Evolutionary conservation across 2,797 vertebrate genomes (phyloP).

Genomic region (Bradypus variegatus): DNA sequence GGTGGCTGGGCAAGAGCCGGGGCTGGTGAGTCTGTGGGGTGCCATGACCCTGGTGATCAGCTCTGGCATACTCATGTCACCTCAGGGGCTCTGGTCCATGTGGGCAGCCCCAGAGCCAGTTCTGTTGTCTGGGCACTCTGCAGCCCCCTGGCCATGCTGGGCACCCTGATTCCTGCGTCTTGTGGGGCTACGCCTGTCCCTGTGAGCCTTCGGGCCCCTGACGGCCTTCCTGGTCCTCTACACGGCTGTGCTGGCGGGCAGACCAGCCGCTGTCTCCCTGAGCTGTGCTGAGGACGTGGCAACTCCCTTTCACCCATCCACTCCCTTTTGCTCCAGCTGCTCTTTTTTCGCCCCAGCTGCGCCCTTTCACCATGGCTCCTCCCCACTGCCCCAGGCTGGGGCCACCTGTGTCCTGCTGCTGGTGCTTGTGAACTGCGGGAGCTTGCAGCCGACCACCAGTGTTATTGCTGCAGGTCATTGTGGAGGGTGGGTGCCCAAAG

Average conservation of each 20-base stretch:
- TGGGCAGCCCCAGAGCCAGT: conserved; percentile 85
- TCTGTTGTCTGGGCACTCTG: conserved; percentile 83
- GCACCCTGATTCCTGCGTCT: conserved; percentile 84
- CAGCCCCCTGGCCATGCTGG: conserved; percentile 86
- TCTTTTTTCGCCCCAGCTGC: conserved; percentile 58
- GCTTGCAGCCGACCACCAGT: conserved; percentile 76
- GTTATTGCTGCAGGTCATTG: conserved; percentile 77
- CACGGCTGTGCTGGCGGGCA: conserved; percentile 80
- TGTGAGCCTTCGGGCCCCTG: conserved; percentile 79
- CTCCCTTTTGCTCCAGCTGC: too few species aligned
- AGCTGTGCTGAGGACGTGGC: conserved; percentile 80
- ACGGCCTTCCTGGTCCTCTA: conserved; percentile 83
- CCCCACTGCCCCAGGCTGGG: conserved; percentile 71
- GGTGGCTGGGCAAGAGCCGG: conserved; percentile 41
- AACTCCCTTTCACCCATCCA: too few species aligned
- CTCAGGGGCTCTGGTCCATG: conserved; percentile 77
- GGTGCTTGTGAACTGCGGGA: conserved; percentile 81
- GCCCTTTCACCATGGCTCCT: conserved; percentile 81
- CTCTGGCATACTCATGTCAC: conserved; percentile 90
- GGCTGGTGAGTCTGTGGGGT: conserved; percentile 79
- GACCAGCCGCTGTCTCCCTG: conserved; percentile 80
- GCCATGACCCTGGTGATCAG: conserved; percentile 83
- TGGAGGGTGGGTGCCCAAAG: conserved; percentile 72
- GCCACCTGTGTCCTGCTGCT: conserved; percentile 75
- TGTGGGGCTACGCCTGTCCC: conserved; percentile 88